Evolutionary conservation across 2,797 vertebrate genomes (phyloP).

Genomic region (Cirrhinus molitorella): DNA sequence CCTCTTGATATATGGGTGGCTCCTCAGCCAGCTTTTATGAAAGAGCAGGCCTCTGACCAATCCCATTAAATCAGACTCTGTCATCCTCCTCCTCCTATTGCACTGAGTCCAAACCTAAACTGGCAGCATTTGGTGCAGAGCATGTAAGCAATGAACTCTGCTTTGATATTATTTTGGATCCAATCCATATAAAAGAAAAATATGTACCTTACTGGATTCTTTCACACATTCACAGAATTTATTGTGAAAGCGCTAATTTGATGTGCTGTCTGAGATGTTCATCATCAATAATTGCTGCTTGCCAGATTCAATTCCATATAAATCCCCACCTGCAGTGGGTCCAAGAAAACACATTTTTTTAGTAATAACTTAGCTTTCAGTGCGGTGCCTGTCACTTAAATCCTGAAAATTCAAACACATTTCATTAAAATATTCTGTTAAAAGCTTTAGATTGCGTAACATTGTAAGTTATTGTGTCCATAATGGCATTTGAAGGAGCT

Average conservation of each 20-base stretch:
- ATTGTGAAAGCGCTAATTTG: conserved; percentile 8
- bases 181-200: neutral
- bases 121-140: neutral
- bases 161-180: neutral
- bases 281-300: conserved; percentile 28
- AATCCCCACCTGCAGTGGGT: neutral
- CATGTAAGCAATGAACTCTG: neutral
- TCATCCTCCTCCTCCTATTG: conserved; percentile 25
- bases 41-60: conserved; percentile 52
- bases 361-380: neutral
- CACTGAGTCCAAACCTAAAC: conserved; percentile 6
- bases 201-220: neutral
- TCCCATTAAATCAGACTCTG: conserved; percentile 59
- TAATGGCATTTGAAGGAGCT: conserved; percentile 38
- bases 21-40: conserved; percentile 56
- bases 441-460: conserved; percentile 18
- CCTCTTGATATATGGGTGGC: conserved; percentile 58
- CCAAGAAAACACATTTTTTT: conserved; percentile 9
- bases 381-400: neutral
- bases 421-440: conserved; percentile 13
- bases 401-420: neutral
- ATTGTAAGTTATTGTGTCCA: conserved; percentile 34
- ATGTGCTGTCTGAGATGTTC: neutral
- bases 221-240: neutral
- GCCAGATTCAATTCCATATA: conserved; percentile 16